phyloP scores from a whole-genome alignment of 2,888 invertebrate genomes.

The Pilophorus perplexus region DNA sequence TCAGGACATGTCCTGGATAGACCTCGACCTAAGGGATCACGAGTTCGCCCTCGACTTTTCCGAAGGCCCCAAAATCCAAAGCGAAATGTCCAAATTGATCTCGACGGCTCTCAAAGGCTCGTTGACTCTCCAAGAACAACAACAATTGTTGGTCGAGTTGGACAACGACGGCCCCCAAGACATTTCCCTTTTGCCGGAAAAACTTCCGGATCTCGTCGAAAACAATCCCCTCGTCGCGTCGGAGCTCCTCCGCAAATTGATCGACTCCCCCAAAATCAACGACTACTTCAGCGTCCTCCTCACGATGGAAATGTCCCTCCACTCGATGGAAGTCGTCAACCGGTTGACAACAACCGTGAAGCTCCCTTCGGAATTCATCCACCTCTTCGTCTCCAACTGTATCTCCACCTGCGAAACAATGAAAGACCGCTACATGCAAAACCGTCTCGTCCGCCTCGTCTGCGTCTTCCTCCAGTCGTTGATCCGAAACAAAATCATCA shows the following conservation, averaged over 20 bases:
- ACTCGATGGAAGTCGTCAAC: slow-evolving; percentile 99
- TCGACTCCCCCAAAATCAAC: slow-evolving; percentile 90
- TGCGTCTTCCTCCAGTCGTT: slow-evolving; percentile 97
- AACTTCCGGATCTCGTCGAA: slow-evolving; percentile 91
- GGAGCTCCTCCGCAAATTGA: slow-evolving; percentile 86
- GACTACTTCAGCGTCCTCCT: slow-evolving; percentile 95
- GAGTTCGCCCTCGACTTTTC: slow-evolving; percentile 26
- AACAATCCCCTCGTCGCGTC: slow-evolving; percentile 96
- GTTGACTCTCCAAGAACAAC: slow-evolving; percentile 74
- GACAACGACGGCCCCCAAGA: slow-evolving; percentile 83
- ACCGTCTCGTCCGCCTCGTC: slow-evolving; percentile 88
- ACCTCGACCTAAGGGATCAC: slow-evolving; percentile 18
- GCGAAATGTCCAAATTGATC: slow-evolving; percentile 72
- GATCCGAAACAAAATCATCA: slow-evolving; percentile 95
- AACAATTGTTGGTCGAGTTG: slow-evolving; percentile 76
- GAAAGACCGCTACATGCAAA: slow-evolving; percentile 95
- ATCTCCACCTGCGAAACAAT: slow-evolving; percentile 97
- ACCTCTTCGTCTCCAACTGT: slow-evolving; percentile 95
- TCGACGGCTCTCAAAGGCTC: slow-evolving; percentile 81
- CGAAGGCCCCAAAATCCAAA: not conserved
- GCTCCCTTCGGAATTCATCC: slow-evolving; percentile 93
- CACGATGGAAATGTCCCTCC: slow-evolving; percentile 98
- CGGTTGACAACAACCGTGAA: slow-evolving; percentile 87
- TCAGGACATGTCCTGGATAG: slow-evolving; percentile 9
- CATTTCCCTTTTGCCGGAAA: slow-evolving; percentile 75